phyloP scores from a whole-genome alignment of 2,113 vertebrate genomes.

The Micromys minutus region DNA sequence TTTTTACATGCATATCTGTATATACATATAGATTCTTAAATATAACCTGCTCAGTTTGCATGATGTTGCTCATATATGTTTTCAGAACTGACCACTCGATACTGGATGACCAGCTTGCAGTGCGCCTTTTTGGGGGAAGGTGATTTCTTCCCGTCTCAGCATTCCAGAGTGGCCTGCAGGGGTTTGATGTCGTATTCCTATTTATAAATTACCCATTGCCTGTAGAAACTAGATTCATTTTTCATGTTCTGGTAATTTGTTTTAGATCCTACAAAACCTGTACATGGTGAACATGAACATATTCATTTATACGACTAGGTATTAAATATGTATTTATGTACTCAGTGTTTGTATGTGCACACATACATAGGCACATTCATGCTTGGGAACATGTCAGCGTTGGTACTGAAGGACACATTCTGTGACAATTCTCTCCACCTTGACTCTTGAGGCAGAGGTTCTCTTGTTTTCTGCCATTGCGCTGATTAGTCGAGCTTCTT shows the following conservation, averaged over 20 bases:
- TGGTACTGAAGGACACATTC: neutral
- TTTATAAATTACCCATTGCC: neutral
- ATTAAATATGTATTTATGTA: neutral
- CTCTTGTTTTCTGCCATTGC: neutral
- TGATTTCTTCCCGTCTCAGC: neutral
- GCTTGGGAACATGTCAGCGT: neutral
- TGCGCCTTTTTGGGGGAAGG: neutral
- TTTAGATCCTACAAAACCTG: neutral
- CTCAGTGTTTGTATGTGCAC: neutral
- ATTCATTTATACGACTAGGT: neutral
- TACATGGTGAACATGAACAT: neutral
- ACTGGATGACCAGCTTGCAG: too few relatives aligned
- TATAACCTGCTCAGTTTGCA: neutral
- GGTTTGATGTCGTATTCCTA: neutral
- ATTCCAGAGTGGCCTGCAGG: neutral
- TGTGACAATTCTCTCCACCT: neutral
- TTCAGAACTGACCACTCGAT: neutral
- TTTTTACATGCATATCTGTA: neutral
- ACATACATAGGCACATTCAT: neutral
- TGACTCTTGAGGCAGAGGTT: neutral
- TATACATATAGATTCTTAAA: neutral
- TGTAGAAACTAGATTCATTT: neutral
- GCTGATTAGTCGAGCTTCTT: neutral
- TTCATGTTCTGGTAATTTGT: neutral
- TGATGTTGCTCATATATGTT: neutral